Evolutionary conservation across 2,797 vertebrate species (phyloP), one percentile per base, ranked within the genome.

Genomic region (Liasis olivaceus): DNA sequence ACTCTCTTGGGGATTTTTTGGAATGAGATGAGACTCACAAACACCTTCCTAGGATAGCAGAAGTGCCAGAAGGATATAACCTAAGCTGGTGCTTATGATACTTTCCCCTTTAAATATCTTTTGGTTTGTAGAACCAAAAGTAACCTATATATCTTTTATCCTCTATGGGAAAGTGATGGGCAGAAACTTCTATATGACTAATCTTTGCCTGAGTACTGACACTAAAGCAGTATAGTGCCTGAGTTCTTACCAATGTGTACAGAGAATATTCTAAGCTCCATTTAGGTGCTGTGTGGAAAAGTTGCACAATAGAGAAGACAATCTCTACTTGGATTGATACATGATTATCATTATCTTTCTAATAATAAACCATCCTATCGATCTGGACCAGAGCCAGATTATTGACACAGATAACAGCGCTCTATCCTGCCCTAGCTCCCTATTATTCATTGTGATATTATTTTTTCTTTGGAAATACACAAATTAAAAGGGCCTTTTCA

Each of bases 61-160:
- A 72, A 93, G 89, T 92, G 69, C 85, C 36, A 89, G 81, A 93
- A 89, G 59, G 47, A 91, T 81, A 56, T 91, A 87, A 90, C 0
- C 90, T 3, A 4, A 5, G 9, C 90, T 85, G 58, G 26, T 81
- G 56, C 20, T 20, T 77, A 2, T 77, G 31, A 77, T 89, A 17
- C 91, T 94, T 91, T 56, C 90, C 54, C 22, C 13, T 77, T 93
- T n/a, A 62, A 91, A 88, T 14, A 22, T 87, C 58, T 0, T 51
- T 81, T 92, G 88, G 24, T 5, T 17, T 85, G 4, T 64, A 91
- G 90, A 14, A 90, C 20, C 42, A 60, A 11, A 22, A 60, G 54
- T 31, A 59, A 17, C 12, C 5, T 59, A 3, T 26, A 13, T 62
- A 28, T 69, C 2, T 89, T 59, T 86, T 66, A 66, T 56, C 13